phyloP scores from a whole-genome alignment of 2,797 vertebrate species.

The Chelidonichthys spinosus region DNA sequence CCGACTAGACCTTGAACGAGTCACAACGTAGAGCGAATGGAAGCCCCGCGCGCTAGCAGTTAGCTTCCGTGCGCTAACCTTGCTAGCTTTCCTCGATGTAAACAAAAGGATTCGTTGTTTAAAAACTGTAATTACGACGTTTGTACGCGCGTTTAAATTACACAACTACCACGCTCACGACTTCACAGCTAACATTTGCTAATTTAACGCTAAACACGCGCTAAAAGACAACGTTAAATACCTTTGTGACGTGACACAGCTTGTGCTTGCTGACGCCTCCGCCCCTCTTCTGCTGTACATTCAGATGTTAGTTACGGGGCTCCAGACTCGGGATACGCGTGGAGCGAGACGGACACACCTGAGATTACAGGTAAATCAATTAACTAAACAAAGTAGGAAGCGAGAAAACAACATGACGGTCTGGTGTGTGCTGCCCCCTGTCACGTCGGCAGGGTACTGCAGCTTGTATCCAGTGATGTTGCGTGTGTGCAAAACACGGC shows the following conservation, averaged over 20 bases:
- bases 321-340: conserved; percentile 83
- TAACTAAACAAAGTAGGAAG: background rate
- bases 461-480: conserved; percentile 29
- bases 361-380: conserved; percentile 80
- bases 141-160: background rate
- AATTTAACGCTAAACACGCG: background rate
- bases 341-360: conserved; percentile 77
- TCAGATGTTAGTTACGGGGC: conserved; percentile 82
- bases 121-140: no score
- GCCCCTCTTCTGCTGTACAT: conserved; percentile 72
- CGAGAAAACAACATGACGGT: conserved; percentile 4
- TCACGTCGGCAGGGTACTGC: conserved; percentile 13
- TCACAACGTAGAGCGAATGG: background rate
- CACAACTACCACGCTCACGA: background rate
- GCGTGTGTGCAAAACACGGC: conserved; percentile 59
- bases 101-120: no score
- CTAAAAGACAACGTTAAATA: background rate
- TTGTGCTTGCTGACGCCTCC: conserved; percentile 54
- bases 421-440: conserved; percentile 19
- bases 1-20: background rate
- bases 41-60: background rate
- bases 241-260: conserved; percentile 3
- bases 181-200: background rate
- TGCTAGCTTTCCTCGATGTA: background rate
- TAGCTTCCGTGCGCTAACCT: background rate